phyloP scores from a whole-genome alignment of 2,113 vertebrate genomes.

The Corydoras maculifer region DNA sequence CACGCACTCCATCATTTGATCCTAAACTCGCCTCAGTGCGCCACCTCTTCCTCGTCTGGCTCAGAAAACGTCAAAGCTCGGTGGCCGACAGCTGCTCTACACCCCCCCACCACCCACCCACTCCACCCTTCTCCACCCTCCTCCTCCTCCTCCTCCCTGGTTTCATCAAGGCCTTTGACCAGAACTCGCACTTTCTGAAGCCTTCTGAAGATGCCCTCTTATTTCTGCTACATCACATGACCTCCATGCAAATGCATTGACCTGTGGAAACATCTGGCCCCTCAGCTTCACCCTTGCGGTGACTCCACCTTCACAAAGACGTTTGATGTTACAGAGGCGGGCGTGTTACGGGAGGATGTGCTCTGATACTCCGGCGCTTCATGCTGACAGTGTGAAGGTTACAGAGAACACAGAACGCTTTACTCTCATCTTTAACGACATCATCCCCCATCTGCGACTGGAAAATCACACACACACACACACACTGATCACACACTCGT shows the following conservation, averaged over 20 bases:
- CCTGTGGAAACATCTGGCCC: conserved; percentile 30
- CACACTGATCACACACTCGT: too few relatives aligned
- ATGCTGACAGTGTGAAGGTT: conserved; percentile 26
- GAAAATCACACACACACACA: too few relatives aligned
- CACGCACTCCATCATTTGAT: conserved; percentile 62
- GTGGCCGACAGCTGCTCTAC: not conserved
- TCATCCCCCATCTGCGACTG: too few relatives aligned
- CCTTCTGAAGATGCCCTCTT: conserved; percentile 40
- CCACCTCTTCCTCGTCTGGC: conserved; percentile 43
- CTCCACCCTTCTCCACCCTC: conserved; percentile 5
- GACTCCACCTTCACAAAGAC: not conserved
- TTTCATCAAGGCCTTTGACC: conserved; percentile 54
- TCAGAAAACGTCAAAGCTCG: conserved; percentile 43
- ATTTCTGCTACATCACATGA: conserved; percentile 33
- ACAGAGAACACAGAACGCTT: conserved; percentile 6
- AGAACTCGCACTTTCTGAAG: conserved; percentile 41
- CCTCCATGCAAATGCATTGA: conserved; percentile 40
- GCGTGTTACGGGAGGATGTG: conserved; percentile 15
- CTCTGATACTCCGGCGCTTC: conserved; percentile 9
- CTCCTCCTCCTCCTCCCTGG: conserved; percentile 43
- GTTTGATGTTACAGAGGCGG: conserved; percentile 28
- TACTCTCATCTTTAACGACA: too few relatives aligned
- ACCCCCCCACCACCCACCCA: not conserved
- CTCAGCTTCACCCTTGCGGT: conserved; percentile 15
- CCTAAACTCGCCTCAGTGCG: conserved; percentile 51